Evolutionary conservation across 2,113 vertebrate species (phyloP).

Genomic region (Centrocercus urophasianus): DNA sequence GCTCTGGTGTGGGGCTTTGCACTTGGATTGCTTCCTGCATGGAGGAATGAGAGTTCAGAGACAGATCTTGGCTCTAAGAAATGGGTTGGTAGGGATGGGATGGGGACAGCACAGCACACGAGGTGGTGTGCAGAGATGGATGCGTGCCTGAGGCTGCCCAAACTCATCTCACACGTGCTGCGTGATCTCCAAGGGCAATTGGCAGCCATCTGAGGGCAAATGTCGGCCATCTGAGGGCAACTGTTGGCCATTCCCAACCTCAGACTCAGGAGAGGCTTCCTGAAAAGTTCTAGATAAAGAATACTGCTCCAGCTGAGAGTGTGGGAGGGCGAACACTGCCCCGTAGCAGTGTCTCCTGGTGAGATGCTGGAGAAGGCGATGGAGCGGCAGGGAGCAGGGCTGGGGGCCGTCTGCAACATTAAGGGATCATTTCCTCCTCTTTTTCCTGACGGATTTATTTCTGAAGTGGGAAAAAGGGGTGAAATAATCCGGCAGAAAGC

Average conservation of each 20-base stretch:
- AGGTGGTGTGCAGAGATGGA: accelerated
- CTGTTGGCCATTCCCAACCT: accelerated
- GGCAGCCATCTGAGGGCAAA: not conserved
- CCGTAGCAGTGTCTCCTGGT: accelerated
- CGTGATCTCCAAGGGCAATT: not conserved
- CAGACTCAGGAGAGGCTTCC: not conserved
- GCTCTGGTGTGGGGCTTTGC: not conserved
- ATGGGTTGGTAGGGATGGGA: not conserved
- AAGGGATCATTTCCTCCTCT: slow-evolving; percentile 22
- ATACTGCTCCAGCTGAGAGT: not conserved
- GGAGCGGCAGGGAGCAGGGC: slow-evolving; percentile 11
- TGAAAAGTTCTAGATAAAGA: not conserved
- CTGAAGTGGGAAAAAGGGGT: not conserved
- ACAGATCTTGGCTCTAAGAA: not conserved
- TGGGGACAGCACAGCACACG: accelerated
- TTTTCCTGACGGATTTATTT: not conserved
- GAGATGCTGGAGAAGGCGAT: slow-evolving; percentile 13
- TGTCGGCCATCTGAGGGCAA: not conserved
- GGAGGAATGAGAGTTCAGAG: not conserved
- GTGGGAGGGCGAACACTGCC: slow-evolving; percentile 26
- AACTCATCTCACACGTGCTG: accelerated
- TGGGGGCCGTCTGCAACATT: not conserved
- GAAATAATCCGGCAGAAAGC: slow-evolving; percentile 6
- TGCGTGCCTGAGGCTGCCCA: not conserved
- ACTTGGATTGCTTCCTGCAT: not conserved